Conservation (phyloP, 2,797 vertebrate species). For the Epinephelus awoara region DNA sequence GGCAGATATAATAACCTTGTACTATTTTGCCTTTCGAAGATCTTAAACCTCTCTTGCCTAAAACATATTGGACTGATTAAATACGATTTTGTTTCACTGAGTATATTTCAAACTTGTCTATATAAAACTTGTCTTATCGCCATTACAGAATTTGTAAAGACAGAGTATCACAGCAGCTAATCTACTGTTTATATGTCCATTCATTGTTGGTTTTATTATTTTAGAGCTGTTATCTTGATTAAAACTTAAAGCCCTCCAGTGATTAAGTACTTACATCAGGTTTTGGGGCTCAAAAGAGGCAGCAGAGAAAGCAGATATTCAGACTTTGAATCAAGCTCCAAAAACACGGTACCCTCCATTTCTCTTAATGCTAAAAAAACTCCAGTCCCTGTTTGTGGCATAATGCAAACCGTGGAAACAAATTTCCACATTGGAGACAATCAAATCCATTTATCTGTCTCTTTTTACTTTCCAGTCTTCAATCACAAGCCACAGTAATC, state of each 20-base stretch:
- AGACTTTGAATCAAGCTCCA: neutral
- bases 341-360: neutral
- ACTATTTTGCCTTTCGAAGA: neutral
- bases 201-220: neutral
- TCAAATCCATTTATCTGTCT: neutral
- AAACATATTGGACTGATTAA: slow-evolving; percentile 14
- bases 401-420: neutral
- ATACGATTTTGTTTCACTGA: slow-evolving; percentile 8
- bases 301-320: neutral
- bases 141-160: neutral
- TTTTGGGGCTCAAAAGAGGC: neutral
- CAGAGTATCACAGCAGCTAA: neutral
- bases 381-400: neutral
- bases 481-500: neutral
- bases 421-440: neutral
- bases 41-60: slow-evolving; percentile 1
- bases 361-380: neutral
- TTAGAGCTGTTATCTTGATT: neutral
- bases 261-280: neutral
- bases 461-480: neutral
- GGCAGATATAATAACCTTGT: neutral
- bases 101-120: neutral
- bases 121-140: neutral
- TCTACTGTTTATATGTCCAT: neutral
- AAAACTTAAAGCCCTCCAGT: neutral